These are phyloP conservation scores for Zonotrichia albicollis DNA, from an alignment of 2,797 vertebrate genomes.

Conservation along the genomic window DNA sequence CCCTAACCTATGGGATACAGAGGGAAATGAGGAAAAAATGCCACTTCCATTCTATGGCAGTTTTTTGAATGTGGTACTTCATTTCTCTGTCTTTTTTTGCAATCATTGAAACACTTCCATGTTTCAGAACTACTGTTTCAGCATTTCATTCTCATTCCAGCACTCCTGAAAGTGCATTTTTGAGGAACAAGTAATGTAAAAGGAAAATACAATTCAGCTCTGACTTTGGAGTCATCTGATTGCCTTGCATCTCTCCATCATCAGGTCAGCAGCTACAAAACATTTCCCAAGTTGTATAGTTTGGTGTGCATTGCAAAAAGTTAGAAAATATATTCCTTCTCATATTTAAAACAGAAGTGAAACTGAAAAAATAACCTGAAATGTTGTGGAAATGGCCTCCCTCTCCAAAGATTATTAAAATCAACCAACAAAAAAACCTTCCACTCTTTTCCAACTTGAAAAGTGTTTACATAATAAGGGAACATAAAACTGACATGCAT, in stretches of 20 bases:
- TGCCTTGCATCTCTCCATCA: not conserved
- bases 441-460: not conserved
- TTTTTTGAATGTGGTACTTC: not conserved
- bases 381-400: not conserved
- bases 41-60: not conserved
- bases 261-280: not conserved
- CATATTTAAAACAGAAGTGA: not conserved
- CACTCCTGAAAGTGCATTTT: not conserved
- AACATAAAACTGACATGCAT: not conserved
- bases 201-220: not conserved
- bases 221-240: not conserved
- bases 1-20: not conserved
- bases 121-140: not conserved
- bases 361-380: not conserved
- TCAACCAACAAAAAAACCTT: fast-evolving
- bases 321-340: not conserved
- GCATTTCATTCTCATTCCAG: not conserved
- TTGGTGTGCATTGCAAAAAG: not conserved
- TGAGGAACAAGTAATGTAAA: not conserved
- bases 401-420: not conserved
- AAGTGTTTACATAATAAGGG: not conserved
- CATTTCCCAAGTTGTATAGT: not conserved
- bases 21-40: not conserved
- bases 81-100: not conserved
- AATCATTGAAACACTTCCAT: not conserved